Base-by-base conservation (phyloP, 1,140 invertebrate genomes). In the Drosophila takahashii region DNA sequence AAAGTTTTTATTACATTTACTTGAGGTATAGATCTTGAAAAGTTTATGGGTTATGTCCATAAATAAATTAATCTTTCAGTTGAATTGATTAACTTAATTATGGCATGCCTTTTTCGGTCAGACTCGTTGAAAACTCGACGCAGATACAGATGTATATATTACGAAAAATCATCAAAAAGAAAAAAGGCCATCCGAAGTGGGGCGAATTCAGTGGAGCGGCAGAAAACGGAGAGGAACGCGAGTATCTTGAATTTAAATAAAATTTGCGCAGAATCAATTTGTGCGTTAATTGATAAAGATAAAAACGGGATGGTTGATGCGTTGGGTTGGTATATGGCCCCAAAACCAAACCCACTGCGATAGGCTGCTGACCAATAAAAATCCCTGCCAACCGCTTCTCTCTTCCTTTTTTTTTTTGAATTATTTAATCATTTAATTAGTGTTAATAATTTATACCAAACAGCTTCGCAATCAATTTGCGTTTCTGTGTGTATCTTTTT, bases 371-470 rank as follows among this genome's bases (percentile, higher is more conserved):
- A 16, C 27, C 27, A 50, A 50, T 50, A 32, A 15, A 48, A 48
- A 29, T 2, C 6, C 44, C 22, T 62, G 11, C 44, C 44, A 47
- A 50, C 51, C 47, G 18, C 16, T 16, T 13, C n/a, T 39, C 29
- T 13, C 16, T 36, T 15, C 37, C 34, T 44, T n/a, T 56, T 39
- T 37, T 37, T 42, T 47, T 56, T 34, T 61, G 6, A 67, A 71
- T 72, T 71, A 66, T 80, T 71, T 84, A 81, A 85, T 84, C 81
- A 80, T 75, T 79, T 72, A 80, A 77, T 58, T 85, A 71, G 72
- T 56, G 77, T 75, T 75, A 67, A 77, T 85, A 80, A 84, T 79
- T 84, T 85, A 79, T 79, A 52, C 57, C 76, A 84, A 81, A 77
- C 60, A 61, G 79, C 59, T 77, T 81, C 48, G 54, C 79, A 64